These are phyloP conservation scores for Perizoma flavofasciatum DNA, from an alignment of 2,888 invertebrate species.

Conservation along the genomic window DNA sequence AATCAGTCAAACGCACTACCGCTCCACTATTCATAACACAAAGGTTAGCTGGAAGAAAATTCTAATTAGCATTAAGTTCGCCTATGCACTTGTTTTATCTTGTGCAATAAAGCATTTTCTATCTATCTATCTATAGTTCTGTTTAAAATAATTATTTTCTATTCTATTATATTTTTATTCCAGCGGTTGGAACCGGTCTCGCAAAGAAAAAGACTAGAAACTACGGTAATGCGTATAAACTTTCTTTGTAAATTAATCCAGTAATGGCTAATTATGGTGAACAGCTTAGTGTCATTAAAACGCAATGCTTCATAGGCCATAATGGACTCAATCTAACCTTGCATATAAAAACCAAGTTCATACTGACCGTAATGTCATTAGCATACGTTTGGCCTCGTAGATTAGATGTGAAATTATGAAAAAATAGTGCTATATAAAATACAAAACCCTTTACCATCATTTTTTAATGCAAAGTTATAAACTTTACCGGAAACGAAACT, in stretches of 20 bases:
- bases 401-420: slow-evolving; percentile 13
- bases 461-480: no score
- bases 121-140: no score
- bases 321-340: slow-evolving; percentile 54
- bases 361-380: slow-evolving; percentile 26
- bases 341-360: slow-evolving; percentile 59
- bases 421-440: slow-evolving; percentile 5
- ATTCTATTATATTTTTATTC: no score
- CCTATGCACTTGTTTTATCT: no score
- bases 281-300: slow-evolving; percentile 48
- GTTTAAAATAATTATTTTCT: no score
- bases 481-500: no score
- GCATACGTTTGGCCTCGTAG: slow-evolving; percentile 27
- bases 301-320: slow-evolving; percentile 58
- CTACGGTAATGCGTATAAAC: not conserved
- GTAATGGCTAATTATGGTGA: slow-evolving; percentile 32
- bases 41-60: no score
- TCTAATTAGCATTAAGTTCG: no score
- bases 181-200: not conserved
- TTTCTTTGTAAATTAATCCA: slow-evolving; percentile 27
- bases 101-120: no score
- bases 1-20: no score
- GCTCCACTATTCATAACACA: no score
- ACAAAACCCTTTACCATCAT: not conserved
- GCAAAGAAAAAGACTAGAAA: slow-evolving; percentile 17